Percentiles rank a stretch among this genome's conserved stretches.
Conservation (phyloP, 92 coral and sea anemone genomes). For the Epizoanthus ramosus region DNA sequence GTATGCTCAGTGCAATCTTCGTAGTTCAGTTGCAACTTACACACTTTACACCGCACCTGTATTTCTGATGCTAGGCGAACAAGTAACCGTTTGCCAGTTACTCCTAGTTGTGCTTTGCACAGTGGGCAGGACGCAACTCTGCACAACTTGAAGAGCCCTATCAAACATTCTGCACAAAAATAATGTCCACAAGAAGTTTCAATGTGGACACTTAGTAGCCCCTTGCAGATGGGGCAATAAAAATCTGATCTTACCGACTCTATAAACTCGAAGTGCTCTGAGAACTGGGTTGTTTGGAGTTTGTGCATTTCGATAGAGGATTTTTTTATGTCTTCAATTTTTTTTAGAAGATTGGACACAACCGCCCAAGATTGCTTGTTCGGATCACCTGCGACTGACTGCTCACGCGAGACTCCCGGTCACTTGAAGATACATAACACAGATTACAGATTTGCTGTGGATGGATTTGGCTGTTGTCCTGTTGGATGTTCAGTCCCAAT, state of each 20-base stretch:
- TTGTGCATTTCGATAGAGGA: not conserved
- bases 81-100: conserved; percentile 25
- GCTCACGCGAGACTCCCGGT: not conserved
- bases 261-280: not conserved
- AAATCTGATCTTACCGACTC: conserved; percentile 10
- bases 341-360: not conserved
- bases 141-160: not conserved
- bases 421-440: not conserved
- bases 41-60: conserved; percentile 25
- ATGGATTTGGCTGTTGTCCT: conserved; percentile 8
- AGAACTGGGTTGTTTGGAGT: not conserved
- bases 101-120: not conserved
- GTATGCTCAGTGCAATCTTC: conserved; percentile 5
- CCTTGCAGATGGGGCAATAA: conserved; percentile 26
- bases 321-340: not conserved
- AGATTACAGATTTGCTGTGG: not conserved
- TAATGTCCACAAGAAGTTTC: conserved; percentile 33
- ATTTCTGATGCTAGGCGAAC: conserved; percentile 20
- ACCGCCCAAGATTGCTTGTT: too few relatives aligned
- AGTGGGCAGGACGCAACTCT: not conserved
- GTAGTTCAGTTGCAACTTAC: conserved; percentile 41
- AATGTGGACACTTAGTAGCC: conserved; percentile 14
- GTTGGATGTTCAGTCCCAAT: conserved; percentile 7
- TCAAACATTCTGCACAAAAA: conserved; percentile 16
- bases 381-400: too few relatives aligned